A percentile compares a stretch with the other conserved stretches of the same genome.
Evolutionary conservation across 1,140 invertebrate species (phyloP).

Genomic region (Trichonephila clavata): DNA sequence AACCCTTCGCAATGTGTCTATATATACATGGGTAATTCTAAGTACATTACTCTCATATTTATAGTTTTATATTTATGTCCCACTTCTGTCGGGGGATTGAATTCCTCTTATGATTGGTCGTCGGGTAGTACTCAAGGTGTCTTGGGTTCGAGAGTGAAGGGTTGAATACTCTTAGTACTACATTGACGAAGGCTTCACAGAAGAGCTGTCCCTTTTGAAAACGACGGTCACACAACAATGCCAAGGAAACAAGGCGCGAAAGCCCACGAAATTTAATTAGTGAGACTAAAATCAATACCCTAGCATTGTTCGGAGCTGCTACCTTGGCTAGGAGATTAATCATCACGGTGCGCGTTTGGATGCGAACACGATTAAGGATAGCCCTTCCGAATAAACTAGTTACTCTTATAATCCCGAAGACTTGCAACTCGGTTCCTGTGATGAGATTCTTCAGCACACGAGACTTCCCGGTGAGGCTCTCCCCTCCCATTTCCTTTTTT

Average conservation of each 20-base stretch:
- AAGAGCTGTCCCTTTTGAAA: conserved; percentile 61
- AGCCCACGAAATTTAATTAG: conserved; percentile 72
- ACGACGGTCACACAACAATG: conserved; percentile 60
- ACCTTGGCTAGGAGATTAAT: conserved; percentile 64
- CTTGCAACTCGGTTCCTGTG: conserved; percentile 48
- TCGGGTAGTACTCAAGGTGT: not conserved
- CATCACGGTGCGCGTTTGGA: conserved; percentile 49
- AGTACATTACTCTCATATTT: too few relatives aligned
- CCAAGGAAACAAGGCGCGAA: conserved; percentile 57
- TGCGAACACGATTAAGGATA: conserved; percentile 62
- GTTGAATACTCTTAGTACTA: conserved; percentile 44
- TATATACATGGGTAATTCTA: too few relatives aligned
- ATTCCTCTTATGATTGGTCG: conserved; percentile 38
- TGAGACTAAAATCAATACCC: conserved; percentile 71
- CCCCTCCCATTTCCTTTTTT: not conserved
- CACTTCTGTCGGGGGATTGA: not conserved
- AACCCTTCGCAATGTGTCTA: too few relatives aligned
- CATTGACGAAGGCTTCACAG: conserved; percentile 33
- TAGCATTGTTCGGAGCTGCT: conserved; percentile 10
- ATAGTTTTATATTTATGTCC: not conserved
- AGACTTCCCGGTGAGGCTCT: conserved; percentile 4
- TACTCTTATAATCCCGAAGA: conserved; percentile 65
- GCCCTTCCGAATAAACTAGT: conserved; percentile 69
- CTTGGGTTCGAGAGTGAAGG: not conserved
- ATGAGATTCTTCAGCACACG: conserved; percentile 58